A percentile compares a stretch with the other conserved stretches of the same genome.
Evolutionary conservation across 1,140 invertebrate genomes (phyloP).

Genomic region (Sipha flava): DNA sequence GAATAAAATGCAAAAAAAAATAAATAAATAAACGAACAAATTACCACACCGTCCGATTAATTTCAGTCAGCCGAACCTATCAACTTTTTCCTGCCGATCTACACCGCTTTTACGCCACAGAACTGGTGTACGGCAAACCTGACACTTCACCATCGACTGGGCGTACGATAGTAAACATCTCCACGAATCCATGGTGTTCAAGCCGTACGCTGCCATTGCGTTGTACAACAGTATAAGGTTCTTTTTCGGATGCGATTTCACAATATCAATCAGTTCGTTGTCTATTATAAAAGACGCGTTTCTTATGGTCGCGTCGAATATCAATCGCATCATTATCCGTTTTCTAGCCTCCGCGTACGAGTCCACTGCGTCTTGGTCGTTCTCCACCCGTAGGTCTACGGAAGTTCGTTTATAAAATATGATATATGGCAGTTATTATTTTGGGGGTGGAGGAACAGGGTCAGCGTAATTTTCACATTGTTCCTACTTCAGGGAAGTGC

Average conservation of each 20-base stretch:
- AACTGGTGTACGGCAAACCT: background rate
- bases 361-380: background rate
- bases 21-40: too few relatives aligned
- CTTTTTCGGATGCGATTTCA: background rate
- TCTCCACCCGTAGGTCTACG: background rate
- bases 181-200: background rate
- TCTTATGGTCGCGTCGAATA: background rate
- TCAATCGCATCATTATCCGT: background rate
- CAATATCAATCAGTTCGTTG: background rate
- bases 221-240: background rate
- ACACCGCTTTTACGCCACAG: background rate
- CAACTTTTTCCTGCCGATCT: background rate
- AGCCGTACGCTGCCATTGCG: background rate
- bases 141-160: background rate
- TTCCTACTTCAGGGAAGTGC: too few relatives aligned
- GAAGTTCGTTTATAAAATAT: background rate
- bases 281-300: background rate
- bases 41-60: too few relatives aligned
- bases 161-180: background rate
- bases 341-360: background rate
- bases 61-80: too few relatives aligned
- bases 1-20: background rate
- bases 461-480: background rate
- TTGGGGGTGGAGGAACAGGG: too few relatives aligned
- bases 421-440: too few relatives aligned